Evolutionary conservation across 1,140 invertebrate genomes (phyloP).

Genomic region (Drosophila baimaii): DNA sequence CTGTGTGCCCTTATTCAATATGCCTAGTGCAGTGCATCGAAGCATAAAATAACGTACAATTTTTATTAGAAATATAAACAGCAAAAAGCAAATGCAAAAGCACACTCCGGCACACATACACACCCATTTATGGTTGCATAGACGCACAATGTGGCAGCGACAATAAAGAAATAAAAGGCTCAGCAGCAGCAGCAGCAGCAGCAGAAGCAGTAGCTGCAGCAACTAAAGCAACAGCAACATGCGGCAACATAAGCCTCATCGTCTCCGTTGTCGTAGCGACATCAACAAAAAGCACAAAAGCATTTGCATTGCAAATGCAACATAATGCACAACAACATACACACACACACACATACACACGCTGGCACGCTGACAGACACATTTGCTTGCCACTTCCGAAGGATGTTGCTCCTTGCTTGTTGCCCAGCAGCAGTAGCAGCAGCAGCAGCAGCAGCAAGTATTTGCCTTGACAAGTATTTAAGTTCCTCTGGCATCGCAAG

Average conservation of each 20-base stretch:
- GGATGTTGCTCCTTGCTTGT: conserved; percentile 57
- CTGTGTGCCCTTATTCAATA: conserved; percentile 6
- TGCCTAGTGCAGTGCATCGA: conserved; percentile 57
- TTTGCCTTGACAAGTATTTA: conserved; percentile 76
- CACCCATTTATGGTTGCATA: conserved; percentile 16
- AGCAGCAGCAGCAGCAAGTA: conserved; percentile 46
- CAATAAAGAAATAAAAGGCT: conserved; percentile 80
- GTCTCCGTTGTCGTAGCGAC: conserved; percentile 58
- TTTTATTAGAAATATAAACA: conserved; percentile 82
- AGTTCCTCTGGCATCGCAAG: conserved; percentile 41
- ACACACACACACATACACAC: conserved; percentile 24
- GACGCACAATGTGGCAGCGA: conserved; percentile 61
- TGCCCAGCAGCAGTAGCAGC: conserved; percentile 41
- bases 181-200: conserved; percentile 50
- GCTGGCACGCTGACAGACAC: conserved; percentile 47
- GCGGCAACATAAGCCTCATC: conserved; percentile 62
- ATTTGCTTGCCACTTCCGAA: conserved; percentile 74
- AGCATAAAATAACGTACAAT: conserved; percentile 72
- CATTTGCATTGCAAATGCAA: conserved; percentile 80
- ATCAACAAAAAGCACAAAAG: conserved; percentile 78
- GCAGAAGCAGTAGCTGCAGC: conserved; percentile 28
- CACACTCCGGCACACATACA: conserved; percentile 16
- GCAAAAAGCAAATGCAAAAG: conserved; percentile 56
- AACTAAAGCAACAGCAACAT: conserved; percentile 36
- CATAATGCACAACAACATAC: conserved; percentile 71